Base-by-base conservation (phyloP, 2,888 invertebrate genomes). In the Xanthorhoe spadicearia region DNA sequence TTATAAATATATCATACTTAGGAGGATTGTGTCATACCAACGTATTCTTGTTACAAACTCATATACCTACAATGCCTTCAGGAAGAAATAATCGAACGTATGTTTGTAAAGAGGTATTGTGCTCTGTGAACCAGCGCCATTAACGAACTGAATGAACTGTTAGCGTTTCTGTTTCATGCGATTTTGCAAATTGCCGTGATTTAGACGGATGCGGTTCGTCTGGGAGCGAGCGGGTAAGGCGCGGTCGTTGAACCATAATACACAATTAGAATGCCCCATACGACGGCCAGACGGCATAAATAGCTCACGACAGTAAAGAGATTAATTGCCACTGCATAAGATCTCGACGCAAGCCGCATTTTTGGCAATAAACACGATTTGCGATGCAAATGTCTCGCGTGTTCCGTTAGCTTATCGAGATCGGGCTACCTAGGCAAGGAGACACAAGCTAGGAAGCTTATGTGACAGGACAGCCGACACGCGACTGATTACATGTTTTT, bases 261-360 rank as follows among this genome's bases (percentile, higher is more conserved):
- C 91, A 86, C 89, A 92, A 92, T 92, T 92, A 92, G 92, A 90
- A 92, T 93, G 89, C 90, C 87, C 91, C 89, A 89, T 90, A 87
- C 91, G 85, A 83, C 81, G 83, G 80, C 83, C 80, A 87, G 84
- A 86, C 85, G 82, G 86, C 85, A 89, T 89, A 92, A 90, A 91
- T 91, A 89, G 87, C 87, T 83, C 88, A 86, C 88, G 85, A 84
- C 83, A 85, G 76, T 81, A 83, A 82, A 63, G 76, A 85, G 86
- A 89, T 89, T 90, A 87, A 92, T 89, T 88, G 84, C 79, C 65
- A 75, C 79, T 85, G 82, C 83, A 85, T 83, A 80, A 82, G 76
- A 78, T 78, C 76, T 81, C 49, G 74, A 76, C 74, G 71, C 59
- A 65, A 66, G 72, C 65, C 74, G 68, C 71, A 74, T 71, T 77